phyloP scores from a whole-genome alignment of 1,140 invertebrate species.

The Thaumatotibia leucotreta region DNA sequence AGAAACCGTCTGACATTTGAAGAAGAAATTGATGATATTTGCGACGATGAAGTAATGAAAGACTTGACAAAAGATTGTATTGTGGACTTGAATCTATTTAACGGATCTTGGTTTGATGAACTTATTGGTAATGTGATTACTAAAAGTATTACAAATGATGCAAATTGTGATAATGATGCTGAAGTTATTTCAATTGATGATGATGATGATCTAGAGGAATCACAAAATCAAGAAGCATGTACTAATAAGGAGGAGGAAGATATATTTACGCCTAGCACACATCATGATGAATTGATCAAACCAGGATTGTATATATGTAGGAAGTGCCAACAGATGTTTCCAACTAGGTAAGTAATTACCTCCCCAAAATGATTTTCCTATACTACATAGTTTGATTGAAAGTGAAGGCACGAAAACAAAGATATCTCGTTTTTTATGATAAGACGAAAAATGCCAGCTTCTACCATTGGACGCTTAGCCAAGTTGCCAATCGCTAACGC shows the following conservation, averaged over 20 bases:
- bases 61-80: slow-evolving; percentile 25
- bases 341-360: slow-evolving; percentile 40
- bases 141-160: neutral
- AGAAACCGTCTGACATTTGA: slow-evolving; percentile 22
- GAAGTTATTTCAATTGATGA: neutral
- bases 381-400: too few relatives aligned
- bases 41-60: slow-evolving; percentile 15
- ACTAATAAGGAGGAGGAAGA: neutral
- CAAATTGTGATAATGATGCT: neutral
- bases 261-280: slow-evolving; percentile 19
- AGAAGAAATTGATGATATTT: slow-evolving; percentile 1
- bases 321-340: slow-evolving; percentile 29
- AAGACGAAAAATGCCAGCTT: too few relatives aligned
- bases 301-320: slow-evolving; percentile 33
- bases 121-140: neutral
- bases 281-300: slow-evolving; percentile 30
- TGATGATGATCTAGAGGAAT: neutral
- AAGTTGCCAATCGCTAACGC: too few relatives aligned
- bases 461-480: too few relatives aligned
- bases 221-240: too few relatives aligned
- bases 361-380: too few relatives aligned
- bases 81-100: slow-evolving; percentile 19
- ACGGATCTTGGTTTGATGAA: neutral
- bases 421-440: too few relatives aligned
- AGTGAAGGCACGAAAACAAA: too few relatives aligned